phyloP scores from a whole-genome alignment of 2,888 invertebrate genomes.

The Leptopilina syphax region DNA sequence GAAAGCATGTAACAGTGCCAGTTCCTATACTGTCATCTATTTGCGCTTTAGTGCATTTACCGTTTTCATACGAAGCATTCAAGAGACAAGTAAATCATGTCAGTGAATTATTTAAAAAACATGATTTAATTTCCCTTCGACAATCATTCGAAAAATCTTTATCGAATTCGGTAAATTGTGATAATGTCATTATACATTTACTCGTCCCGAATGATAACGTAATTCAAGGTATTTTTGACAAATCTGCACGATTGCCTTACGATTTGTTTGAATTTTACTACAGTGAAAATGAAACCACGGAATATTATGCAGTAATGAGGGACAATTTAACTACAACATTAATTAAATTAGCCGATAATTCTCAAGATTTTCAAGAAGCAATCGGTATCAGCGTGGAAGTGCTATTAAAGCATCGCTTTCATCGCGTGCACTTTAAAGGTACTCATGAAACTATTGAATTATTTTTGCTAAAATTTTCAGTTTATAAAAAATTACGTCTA shows the following conservation, averaged over 20 bases:
- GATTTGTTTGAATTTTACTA: background rate
- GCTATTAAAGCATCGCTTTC: background rate
- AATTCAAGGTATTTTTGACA: background rate
- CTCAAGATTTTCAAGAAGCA: background rate
- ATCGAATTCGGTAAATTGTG: no score
- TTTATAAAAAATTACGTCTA: background rate
- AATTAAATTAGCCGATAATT: background rate
- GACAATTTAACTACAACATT: background rate
- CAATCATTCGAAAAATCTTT: no score
- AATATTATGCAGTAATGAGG: background rate
- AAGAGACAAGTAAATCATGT: no score
- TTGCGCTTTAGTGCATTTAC: no score
- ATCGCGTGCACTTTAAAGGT: no score
- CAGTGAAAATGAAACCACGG: background rate
- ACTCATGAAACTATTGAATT: no score
- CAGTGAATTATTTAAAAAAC: no score
- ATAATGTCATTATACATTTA: background rate
- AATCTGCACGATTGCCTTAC: background rate
- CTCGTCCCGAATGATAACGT: background rate
- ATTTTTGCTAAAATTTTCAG: no score
- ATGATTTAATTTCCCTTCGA: no score
- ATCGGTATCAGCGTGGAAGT: background rate
- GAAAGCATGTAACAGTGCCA: no score
- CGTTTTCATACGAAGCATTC: no score
- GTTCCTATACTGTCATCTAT: no score